These are phyloP conservation scores for Helicoverpa zea DNA, from an alignment of 1,140 invertebrate genomes.

Conservation along the genomic window DNA sequence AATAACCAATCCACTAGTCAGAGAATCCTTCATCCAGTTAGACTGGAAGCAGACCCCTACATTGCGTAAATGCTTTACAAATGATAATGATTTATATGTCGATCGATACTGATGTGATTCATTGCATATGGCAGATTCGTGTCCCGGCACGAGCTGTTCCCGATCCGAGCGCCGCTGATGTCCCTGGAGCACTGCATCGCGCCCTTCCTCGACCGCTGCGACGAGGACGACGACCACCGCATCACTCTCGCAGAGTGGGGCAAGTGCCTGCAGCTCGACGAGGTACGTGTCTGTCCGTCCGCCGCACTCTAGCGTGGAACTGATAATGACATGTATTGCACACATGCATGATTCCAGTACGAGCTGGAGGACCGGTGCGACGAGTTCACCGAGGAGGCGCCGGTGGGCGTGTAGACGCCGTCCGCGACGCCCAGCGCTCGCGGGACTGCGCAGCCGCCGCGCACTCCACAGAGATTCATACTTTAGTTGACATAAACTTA, in stretches of 20 bases:
- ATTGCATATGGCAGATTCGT: conserved; percentile 88
- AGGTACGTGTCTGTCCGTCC: conserved; percentile 56
- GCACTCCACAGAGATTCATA: background rate
- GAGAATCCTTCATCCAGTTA: too few relatives aligned
- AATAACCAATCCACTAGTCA: background rate
- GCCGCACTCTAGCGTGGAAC: background rate
- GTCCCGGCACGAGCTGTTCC: conserved; percentile 97
- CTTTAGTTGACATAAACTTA: background rate
- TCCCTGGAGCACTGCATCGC: conserved; percentile 97
- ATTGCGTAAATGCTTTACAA: too few relatives aligned
- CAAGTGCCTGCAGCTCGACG: conserved; percentile 94
- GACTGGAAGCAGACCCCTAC: too few relatives aligned
- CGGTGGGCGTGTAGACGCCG: too few relatives aligned
- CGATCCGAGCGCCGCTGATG: conserved; percentile 96
- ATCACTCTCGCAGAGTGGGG: conserved; percentile 97
- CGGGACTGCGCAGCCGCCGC: background rate
- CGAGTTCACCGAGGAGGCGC: conserved; percentile 70
- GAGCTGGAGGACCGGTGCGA: conserved; percentile 84
- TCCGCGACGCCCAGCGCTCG: background rate
- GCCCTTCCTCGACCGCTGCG: conserved; percentile 97
- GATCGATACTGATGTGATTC: background rate
- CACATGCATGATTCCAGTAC: conserved; percentile 64
- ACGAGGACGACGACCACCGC: conserved; percentile 94
- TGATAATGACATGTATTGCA: background rate
- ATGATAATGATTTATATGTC: too few relatives aligned